Base-by-base conservation (phyloP, 23 tunicate genomes). In the Styela clava region DNA sequence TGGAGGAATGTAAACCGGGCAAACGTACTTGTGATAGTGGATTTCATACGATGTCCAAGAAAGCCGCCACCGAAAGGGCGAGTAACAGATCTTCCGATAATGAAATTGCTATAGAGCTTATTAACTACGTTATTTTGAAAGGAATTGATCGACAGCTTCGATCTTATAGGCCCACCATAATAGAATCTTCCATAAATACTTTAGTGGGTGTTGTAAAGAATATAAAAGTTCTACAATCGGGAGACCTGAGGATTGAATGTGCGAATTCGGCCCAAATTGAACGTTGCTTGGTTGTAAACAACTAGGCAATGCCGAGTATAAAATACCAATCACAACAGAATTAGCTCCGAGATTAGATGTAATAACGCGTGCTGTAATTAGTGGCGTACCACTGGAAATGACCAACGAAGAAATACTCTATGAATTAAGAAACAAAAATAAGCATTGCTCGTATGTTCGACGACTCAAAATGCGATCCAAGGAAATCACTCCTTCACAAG, bases 321-420 rank as follows among this genome's bases (percentile, higher is more conserved):
- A 44, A 44, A 5, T 44, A 44, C 56, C 56, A 12, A 44, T 44
- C 7, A 7, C 7, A 44, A 44, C 56, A 44, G 56, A 44, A 44
- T 44, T 44, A 44, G 12, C 12, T 44, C 12, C 56, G 56, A 44
- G 12, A 12, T 44, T 44, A 44, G 56, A 44, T 12, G 12, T 12
- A 5, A 12, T 44, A 5, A 44, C 56, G 56, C 12, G 71, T 25
- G 71, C 16, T 26, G 71, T 65, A 25, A 65, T 65, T 16, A 5
- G 31, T 65, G 71, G 71, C 9, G 16, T 65, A 3, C 71, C 71
- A 28, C 30, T 65, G 31, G 71, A 65, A 7, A 65, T 65, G 31
- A 25, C 64, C 31, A 28, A 65, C 7, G 71, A 65, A 7, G 16
- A 65, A 12, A 12, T 44, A 44, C 56, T 5, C 7, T 5, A 12